Evolutionary conservation across 53 echinoderm and acorn worm genomes (phyloP).

Genomic region (Zoroaster sp.): DNA sequence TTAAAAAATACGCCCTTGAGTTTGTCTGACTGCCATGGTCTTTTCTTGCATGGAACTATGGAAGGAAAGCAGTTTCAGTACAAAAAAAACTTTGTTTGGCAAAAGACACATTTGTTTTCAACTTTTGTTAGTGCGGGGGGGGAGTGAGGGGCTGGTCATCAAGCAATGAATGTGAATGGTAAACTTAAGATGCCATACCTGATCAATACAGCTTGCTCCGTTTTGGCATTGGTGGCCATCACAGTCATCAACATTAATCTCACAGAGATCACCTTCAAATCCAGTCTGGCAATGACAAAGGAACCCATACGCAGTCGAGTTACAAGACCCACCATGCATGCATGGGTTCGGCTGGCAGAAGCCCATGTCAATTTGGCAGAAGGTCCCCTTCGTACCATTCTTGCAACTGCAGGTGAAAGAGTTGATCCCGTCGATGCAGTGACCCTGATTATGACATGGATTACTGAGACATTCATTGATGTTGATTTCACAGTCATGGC

Average conservation of each 20-base stretch:
- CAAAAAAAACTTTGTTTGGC: neutral
- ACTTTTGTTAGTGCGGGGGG: too few species aligned
- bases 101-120: too few species aligned
- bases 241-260: conserved; percentile 71
- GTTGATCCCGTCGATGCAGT: conserved; percentile 46
- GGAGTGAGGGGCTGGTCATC: too few species aligned
- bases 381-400: neutral
- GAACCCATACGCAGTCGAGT: neutral
- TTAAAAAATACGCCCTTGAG: neutral
- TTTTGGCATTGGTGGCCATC: conserved; percentile 56
- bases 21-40: neutral
- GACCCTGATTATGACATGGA: conserved; percentile 38
- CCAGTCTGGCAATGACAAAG: conserved; percentile 58
- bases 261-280: conserved; percentile 55
- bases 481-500: conserved; percentile 39
- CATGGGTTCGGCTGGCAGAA: conserved; percentile 52
- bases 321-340: conserved; percentile 38
- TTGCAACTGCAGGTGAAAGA: conserved; percentile 35
- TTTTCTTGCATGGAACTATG: neutral
- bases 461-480: conserved; percentile 60
- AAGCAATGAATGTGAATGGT: neutral
- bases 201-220: conserved; percentile 73
- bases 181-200: neutral
- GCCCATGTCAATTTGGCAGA: conserved; percentile 29
- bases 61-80: neutral